These are phyloP conservation scores for Sclerodermus sp. DNA, from an alignment of 2,888 invertebrate species.

Conservation along the genomic window DNA sequence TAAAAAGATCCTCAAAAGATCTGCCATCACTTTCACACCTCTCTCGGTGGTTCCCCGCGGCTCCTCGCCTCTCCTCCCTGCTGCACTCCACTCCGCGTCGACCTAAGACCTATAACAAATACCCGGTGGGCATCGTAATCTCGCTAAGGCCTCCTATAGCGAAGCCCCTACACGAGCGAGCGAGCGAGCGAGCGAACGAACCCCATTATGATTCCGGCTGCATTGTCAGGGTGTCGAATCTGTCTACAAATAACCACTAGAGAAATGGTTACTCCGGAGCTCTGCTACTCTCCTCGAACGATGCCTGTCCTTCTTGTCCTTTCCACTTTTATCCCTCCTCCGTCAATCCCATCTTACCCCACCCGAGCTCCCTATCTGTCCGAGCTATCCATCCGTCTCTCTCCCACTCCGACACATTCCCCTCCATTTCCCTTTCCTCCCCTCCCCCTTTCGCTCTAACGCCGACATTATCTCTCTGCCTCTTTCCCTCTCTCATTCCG, in stretches of 20 bases:
- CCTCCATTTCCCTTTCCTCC: slow-evolving; percentile 8
- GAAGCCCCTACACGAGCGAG: slow-evolving; percentile 22
- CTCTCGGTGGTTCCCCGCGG: slow-evolving; percentile 25
- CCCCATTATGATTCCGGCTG: slow-evolving; percentile 52
- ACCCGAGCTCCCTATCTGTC: no score
- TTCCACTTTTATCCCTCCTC: slow-evolving; percentile 2
- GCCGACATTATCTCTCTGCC: slow-evolving; percentile 8
- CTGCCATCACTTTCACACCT: slow-evolving; percentile 54
- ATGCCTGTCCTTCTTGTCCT: slow-evolving; percentile 8
- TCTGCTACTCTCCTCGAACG: slow-evolving; percentile 26
- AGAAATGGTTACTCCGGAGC: slow-evolving; percentile 48
- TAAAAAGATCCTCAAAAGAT: slow-evolving; percentile 49
- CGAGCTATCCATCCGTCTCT: slow-evolving; percentile 19
- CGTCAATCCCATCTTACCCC: no score
- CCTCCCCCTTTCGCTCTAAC: slow-evolving; percentile 1
- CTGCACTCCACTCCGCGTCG: no score
- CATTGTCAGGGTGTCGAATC: slow-evolving; percentile 57
- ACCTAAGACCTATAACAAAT: slow-evolving; percentile 46
- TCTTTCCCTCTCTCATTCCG: slow-evolving; percentile 23
- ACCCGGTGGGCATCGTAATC: slow-evolving; percentile 50
- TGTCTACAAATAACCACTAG: slow-evolving; percentile 58
- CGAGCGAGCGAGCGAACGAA: slow-evolving; percentile 12
- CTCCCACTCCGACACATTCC: slow-evolving; percentile 5
- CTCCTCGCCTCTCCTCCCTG: no score
- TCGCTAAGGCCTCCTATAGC: slow-evolving; percentile 41